Evolutionary conservation across 1,140 invertebrate species (phyloP), one percentile per base, ranked within the genome.

Genomic region (Myzus persicae): DNA sequence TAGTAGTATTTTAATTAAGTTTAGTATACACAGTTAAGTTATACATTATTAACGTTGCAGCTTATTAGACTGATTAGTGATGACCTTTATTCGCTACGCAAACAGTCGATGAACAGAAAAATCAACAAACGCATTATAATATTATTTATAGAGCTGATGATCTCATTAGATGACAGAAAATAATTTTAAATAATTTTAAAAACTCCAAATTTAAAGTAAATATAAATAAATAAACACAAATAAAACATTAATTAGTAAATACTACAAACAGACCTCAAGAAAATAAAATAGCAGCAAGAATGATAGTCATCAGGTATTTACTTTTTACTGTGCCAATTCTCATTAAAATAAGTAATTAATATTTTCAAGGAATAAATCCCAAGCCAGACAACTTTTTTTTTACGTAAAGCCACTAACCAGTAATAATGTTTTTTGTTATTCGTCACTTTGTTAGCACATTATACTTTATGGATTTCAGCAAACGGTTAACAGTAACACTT

Each of bases 301-400:
- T 76, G 14, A n/a, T n/a, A n/a, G 18, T n/a, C 14, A n/a, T n/a
- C 31, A 76, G 59, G 8, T 76, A n/a, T 76, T n/a, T 76, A 76
- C 59, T 36, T n/a, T 14, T n/a, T 5, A n/a, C 31, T 76, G 31
- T n/a, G 11, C 36, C 31, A n/a, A 76, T n/a, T 76, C 4, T 76
- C 59, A 76, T 76, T 76, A 76, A 76, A 76, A 76, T n/a, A 36
- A n/a, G 59, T 67, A n/a, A 76, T 76, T 76, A 76, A 76, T 76
- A 76, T 76, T 76, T 76, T 76, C 14, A 76, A 36, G 59, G 14
- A n/a, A 76, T 76, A 76, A 18, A 67, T 18, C 14, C 5, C 11
- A n/a, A 67, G 31, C 31, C 24, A 76, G n/a, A 76, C 14, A 76
- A n/a, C n/a, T n/a, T n/a, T n/a, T n/a, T 18, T 11, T 20, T n/a